Evolutionary conservation across 2,113 vertebrate genomes (phyloP).

Genomic region (Heterotilapia buettikoferi): DNA sequence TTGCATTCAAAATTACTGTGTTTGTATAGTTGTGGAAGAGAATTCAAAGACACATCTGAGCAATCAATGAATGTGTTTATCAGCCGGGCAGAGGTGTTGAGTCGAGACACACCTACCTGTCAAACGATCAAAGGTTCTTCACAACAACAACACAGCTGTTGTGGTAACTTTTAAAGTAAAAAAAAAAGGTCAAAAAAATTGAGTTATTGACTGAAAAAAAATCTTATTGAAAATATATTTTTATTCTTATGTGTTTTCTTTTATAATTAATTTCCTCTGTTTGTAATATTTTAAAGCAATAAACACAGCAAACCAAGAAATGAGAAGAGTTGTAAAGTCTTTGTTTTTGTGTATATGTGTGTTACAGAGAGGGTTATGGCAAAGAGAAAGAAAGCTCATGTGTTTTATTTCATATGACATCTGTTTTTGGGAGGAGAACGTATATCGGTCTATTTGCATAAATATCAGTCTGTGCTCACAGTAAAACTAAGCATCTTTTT

Average conservation of each 20-base stretch:
- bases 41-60: neutral
- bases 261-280: neutral
- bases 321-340: neutral
- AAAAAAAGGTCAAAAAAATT: neutral
- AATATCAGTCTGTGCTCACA: neutral
- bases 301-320: neutral
- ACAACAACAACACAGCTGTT: neutral
- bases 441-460: neutral
- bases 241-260: neutral
- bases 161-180: neutral
- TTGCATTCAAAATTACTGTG: neutral
- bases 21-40: neutral
- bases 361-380: neutral
- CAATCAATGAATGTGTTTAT: neutral
- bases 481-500: neutral
- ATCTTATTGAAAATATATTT: neutral
- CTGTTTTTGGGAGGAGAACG: neutral
- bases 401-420: neutral
- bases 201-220: neutral
- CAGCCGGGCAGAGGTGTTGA: neutral
- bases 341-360: neutral
- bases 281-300: neutral
- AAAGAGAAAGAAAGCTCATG: neutral
- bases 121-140: neutral
- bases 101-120: neutral